These are phyloP conservation scores for Synanthedon andrenaeformis DNA, from an alignment of 2,888 invertebrate genomes.

Conservation along the genomic window DNA sequence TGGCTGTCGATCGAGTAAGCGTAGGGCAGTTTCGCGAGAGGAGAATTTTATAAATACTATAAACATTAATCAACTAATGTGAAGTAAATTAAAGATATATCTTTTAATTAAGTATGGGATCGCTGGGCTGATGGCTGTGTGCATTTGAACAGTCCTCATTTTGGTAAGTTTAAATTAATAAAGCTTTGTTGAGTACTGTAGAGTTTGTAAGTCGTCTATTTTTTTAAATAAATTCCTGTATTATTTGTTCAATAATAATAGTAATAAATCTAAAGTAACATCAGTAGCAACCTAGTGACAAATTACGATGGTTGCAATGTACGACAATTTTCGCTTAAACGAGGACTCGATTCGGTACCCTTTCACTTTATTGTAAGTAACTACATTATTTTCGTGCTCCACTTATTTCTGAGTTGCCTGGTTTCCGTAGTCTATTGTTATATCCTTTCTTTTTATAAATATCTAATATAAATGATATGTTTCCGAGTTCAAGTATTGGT, in stretches of 20 bases:
- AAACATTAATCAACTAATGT: not conserved
- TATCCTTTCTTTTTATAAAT: not conserved
- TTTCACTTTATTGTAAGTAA: constrained; percentile 61
- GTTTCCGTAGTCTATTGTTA: not conserved
- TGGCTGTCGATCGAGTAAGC: constrained; percentile 56
- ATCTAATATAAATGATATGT: no score
- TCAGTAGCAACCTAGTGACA: not conserved
- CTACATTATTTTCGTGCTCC: constrained; percentile 62
- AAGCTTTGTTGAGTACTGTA: constrained; percentile 21
- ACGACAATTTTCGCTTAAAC: not conserved
- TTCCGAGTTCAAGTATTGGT: no score
- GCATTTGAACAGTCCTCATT: constrained; percentile 33
- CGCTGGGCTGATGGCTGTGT: constrained; percentile 38
- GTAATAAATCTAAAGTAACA: not conserved
- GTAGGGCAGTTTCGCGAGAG: constrained; percentile 25
- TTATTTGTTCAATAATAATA: constrained; percentile 6
- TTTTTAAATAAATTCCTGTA: constrained; percentile 8
- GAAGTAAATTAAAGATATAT: constrained; percentile 21
- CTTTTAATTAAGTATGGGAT: constrained; percentile 40
- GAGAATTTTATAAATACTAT: constrained; percentile 8
- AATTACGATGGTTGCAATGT: no score
- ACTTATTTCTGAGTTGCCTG: constrained; percentile 36
- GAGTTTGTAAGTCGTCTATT: not conserved
- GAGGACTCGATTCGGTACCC: constrained; percentile 36
- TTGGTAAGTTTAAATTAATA: constrained; percentile 37